These are phyloP conservation scores for Sitobion miscanthi DNA, from an alignment of 1,140 invertebrate species.

Conservation along the genomic window DNA sequence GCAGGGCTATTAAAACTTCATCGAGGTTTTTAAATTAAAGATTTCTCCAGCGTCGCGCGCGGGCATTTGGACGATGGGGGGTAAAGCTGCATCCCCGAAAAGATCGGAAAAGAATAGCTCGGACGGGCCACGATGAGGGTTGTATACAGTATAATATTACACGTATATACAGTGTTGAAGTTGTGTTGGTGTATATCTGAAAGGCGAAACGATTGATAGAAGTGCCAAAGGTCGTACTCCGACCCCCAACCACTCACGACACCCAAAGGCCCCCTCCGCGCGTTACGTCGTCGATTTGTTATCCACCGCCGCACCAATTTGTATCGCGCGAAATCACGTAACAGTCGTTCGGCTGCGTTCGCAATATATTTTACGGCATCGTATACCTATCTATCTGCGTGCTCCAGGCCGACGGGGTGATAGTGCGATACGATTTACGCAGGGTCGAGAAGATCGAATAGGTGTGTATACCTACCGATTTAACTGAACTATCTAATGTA, in stretches of 20 bases:
- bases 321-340: background rate
- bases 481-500: background rate
- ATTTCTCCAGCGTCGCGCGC: background rate
- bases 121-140: background rate
- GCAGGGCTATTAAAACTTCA: constrained; percentile 25
- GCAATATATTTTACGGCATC: background rate
- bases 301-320: background rate
- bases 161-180: background rate
- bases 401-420: background rate
- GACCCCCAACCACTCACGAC: background rate
- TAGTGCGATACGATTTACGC: background rate
- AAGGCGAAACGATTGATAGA: constrained; percentile 14
- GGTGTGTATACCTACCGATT: background rate
- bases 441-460: background rate
- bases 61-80: background rate
- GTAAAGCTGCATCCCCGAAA: background rate
- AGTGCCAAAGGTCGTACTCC: background rate
- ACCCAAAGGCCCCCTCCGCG: background rate
- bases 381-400: background rate
- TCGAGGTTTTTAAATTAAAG: constrained; percentile 35
- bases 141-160: background rate
- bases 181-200: background rate
- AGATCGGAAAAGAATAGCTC: background rate
- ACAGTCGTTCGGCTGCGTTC: background rate
- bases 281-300: background rate